Percentiles rank a stretch among this genome's conserved stretches.
phyloP scores from a whole-genome alignment of 2,888 invertebrate genomes.

The Stratiomys singularior region DNA sequence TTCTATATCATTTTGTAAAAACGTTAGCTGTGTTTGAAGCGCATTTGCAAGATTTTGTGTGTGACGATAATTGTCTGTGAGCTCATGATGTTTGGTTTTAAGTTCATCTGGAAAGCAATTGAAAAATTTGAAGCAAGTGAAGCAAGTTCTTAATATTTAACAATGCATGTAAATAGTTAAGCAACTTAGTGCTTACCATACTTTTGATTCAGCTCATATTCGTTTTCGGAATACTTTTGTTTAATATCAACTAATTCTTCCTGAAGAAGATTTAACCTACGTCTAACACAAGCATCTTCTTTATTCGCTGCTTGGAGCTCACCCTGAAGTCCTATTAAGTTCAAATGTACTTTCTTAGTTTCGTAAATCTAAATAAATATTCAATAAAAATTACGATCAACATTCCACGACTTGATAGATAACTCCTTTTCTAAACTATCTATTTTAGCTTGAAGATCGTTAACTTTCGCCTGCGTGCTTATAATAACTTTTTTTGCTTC shows the following conservation, averaged over 20 bases:
- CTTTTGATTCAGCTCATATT: slow-evolving; percentile 62
- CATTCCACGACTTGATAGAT: slow-evolving; percentile 64
- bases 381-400: slow-evolving; percentile 60
- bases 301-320: slow-evolving; percentile 63
- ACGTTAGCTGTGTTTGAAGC: slow-evolving; percentile 62
- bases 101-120: slow-evolving; percentile 61
- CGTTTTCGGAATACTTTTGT: slow-evolving; percentile 61
- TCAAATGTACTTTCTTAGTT: neutral
- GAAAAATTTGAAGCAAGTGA: neutral
- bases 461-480: slow-evolving; percentile 60
- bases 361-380: neutral
- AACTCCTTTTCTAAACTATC: slow-evolving; percentile 63
- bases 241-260: slow-evolving; percentile 62
- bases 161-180: neutral
- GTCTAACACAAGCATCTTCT: slow-evolving; percentile 64
- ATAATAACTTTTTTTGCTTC: slow-evolving; percentile 63
- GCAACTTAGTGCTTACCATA: slow-evolving; percentile 57
- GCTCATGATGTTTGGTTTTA: slow-evolving; percentile 66
- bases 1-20: slow-evolving; percentile 61
- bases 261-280: slow-evolving; percentile 62
- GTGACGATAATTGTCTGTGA: slow-evolving; percentile 67
- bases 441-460: slow-evolving; percentile 62
- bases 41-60: slow-evolving; percentile 65
- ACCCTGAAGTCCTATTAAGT: slow-evolving; percentile 61
- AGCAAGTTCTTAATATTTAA: neutral